Base-by-base conservation (phyloP, 2,888 invertebrate species). In the Mycogona germanica region DNA sequence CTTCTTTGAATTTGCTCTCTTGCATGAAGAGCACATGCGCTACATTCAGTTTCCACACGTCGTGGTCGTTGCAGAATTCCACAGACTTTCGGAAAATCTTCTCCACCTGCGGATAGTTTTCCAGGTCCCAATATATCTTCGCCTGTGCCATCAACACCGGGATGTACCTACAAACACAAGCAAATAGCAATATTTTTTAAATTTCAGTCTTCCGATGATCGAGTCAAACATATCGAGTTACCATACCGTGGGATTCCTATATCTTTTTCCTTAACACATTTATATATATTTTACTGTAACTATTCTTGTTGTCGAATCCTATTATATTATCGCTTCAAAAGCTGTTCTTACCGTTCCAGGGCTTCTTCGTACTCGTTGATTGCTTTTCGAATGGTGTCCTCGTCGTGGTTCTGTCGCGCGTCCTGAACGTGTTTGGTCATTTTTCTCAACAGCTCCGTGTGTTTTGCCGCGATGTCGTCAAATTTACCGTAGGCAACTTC, bases 1-100 rank as follows among this genome's bases (percentile, higher is more conserved):
- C 91, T 72, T 98, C 96, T 67, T 93, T 93, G 68, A 93, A 98
- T 70, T 97, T 97, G 66, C 87, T 92, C 67, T 95, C 95, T 72
- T 97, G 96, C 97, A 99, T 98, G 68, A 97, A 98, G 2, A 98
- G 75, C 1, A 97, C 96, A 68, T 99, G 98, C 0, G 97, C 98
- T 0, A 97, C 96, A 68, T 99, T 98, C 21, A 98, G 73, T 60
- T 93, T 84, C 97, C 97, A 99, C 0, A 84, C 81, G 63, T 97
- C 93, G 63, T 95, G 91, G 66, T 96, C 96, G 62, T 91, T 91
- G 67, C 97, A 97, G 70, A 97, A 97, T 68, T 99, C 98, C 0
- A 91, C 92, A 55, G 93, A 93, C 68, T 95, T 92, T 30, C 91
- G 80, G 69, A 97, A 96, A 61, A 96, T 91, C 67, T 92, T 89